phyloP scores from a whole-genome alignment of 2,888 invertebrate species.

The Lordiphosa fenestrarum region DNA sequence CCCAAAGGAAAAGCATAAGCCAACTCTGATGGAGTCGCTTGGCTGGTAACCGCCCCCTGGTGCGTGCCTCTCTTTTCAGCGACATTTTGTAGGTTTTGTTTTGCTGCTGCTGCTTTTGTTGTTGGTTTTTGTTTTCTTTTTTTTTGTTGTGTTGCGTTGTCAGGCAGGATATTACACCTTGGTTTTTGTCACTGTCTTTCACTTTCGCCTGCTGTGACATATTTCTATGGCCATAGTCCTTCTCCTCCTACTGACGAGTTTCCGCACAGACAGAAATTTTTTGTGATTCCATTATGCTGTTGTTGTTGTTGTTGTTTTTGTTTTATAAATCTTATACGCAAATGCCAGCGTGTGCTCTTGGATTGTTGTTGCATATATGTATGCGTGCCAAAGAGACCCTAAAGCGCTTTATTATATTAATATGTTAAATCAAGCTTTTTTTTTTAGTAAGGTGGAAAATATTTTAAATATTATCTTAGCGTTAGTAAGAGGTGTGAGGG shows the following conservation, averaged over 20 bases:
- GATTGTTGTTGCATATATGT: slow-evolving; percentile 46
- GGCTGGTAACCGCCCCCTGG: slow-evolving; percentile 26
- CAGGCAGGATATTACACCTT: slow-evolving; percentile 71
- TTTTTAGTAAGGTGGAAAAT: background rate
- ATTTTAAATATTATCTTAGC: too few species aligned
- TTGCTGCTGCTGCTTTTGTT: slow-evolving; percentile 1
- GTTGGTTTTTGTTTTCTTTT: background rate
- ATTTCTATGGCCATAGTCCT: slow-evolving; percentile 51
- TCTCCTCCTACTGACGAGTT: slow-evolving; percentile 26
- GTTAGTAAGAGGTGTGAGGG: too few species aligned
- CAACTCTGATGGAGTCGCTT: slow-evolving; percentile 20
- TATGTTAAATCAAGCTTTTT: slow-evolving; percentile 52
- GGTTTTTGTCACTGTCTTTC: slow-evolving; percentile 68
- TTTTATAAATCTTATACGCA: slow-evolving; percentile 60
- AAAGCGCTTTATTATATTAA: slow-evolving; percentile 63
- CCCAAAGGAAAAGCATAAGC: slow-evolving; percentile 36
- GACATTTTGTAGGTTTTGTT: background rate
- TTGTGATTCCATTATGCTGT: slow-evolving; percentile 8
- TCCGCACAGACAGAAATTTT: slow-evolving; percentile 48
- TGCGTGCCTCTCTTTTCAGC: slow-evolving; percentile 1
- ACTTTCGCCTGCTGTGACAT: slow-evolving; percentile 74
- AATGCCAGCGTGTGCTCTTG: slow-evolving; percentile 63
- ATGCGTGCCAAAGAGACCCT: slow-evolving; percentile 17
- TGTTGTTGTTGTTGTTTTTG: slow-evolving; percentile 7
- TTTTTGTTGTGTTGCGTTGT: slow-evolving; percentile 15